phyloP scores from a whole-genome alignment of 2,113 vertebrate species.

The Gymnorhina tibicen region DNA sequence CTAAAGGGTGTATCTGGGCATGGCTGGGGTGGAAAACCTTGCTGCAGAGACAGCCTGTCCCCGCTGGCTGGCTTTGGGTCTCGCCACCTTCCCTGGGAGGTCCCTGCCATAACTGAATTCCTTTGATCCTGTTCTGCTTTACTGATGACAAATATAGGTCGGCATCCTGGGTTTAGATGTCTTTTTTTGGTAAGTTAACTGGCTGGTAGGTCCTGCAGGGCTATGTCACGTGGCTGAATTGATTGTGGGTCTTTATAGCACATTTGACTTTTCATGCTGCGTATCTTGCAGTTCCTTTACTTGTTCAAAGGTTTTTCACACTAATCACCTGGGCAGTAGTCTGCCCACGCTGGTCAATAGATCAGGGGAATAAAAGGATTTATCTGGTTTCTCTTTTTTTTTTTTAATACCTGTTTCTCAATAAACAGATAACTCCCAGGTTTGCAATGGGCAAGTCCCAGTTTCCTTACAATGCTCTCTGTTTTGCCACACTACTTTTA shows the following conservation, averaged over 20 bases:
- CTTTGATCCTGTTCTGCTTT: not conserved
- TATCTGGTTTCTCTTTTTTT: not conserved
- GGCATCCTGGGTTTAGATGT: not conserved
- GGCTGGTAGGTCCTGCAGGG: not conserved
- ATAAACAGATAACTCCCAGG: not conserved
- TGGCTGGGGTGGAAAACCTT: not conserved
- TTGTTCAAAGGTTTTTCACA: not conserved
- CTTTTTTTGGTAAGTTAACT: not conserved
- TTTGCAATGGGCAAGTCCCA: not conserved
- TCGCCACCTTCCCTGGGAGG: not conserved
- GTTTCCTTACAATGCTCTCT: not conserved
- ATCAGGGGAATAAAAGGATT: not conserved
- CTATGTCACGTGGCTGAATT: not conserved
- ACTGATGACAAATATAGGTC: not conserved
- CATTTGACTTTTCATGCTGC: not conserved
- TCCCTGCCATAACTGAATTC: not conserved
- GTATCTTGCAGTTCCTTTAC: not conserved
- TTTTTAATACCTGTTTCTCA: not conserved
- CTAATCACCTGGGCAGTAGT: not conserved
- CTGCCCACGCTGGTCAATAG: not conserved
- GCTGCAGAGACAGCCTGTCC: not conserved
- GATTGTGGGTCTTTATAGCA: not conserved
- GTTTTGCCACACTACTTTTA: not conserved
- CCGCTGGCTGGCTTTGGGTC: accelerated
- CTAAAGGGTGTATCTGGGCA: not conserved